Conservation (phyloP, 2,888 invertebrate genomes). For the Megalurothrips usitatus region DNA sequence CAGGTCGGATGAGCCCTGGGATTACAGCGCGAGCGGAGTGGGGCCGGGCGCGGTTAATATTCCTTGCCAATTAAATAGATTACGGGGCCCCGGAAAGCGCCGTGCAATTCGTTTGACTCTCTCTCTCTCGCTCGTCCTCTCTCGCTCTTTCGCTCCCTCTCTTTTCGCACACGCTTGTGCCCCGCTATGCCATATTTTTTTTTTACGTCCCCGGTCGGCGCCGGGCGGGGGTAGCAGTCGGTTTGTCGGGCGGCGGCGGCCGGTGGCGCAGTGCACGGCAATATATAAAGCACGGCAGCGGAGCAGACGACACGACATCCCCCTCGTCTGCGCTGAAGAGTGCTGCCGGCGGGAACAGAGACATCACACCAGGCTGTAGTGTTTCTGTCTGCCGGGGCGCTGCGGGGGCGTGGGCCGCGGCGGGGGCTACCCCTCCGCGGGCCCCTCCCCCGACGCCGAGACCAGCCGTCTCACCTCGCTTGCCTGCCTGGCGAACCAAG, state of each 20-base stretch:
- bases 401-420: too few relatives aligned
- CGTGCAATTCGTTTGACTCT: neutral
- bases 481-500: too few relatives aligned
- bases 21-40: neutral
- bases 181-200: neutral
- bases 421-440: too few relatives aligned
- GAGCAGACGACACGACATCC: too few relatives aligned
- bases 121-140: neutral
- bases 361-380: too few relatives aligned
- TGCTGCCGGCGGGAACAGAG: too few relatives aligned
- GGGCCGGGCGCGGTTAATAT: slow-evolving; percentile 6
- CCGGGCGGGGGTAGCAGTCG: neutral
- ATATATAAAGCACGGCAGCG: neutral
- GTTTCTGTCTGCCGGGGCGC: too few relatives aligned
- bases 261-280: neutral
- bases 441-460: too few relatives aligned
- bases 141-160: too few relatives aligned
- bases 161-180: neutral
- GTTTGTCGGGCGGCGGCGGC: neutral
- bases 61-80: slow-evolving; percentile 21
- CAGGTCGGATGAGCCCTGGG: neutral
- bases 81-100: neutral
- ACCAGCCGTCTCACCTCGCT: too few relatives aligned
- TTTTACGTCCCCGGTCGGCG: neutral
- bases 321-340: too few relatives aligned